phyloP scores from a whole-genome alignment of 2,797 vertebrate species.

The Zenarchopterus dispar region DNA sequence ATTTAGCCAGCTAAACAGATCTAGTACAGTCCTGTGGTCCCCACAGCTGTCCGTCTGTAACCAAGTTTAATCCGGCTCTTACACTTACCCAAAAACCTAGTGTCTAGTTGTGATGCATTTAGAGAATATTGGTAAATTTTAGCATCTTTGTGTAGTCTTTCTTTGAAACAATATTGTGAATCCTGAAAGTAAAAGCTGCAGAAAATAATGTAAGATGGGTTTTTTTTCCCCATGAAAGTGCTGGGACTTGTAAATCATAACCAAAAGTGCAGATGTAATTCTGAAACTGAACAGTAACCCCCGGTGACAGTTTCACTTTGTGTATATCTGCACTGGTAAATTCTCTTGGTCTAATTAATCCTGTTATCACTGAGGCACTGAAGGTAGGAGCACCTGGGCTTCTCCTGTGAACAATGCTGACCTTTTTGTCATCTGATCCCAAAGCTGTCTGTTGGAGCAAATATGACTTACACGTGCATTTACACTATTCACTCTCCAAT shows the following conservation, averaged over 20 bases:
- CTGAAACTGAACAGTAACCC: too few species aligned
- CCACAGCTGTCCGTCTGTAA: neutral
- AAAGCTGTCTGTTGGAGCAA: slow-evolving; percentile 5
- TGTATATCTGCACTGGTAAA: neutral
- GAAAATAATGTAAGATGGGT: too few species aligned
- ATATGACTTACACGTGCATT: slow-evolving; percentile 38
- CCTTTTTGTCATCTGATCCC: slow-evolving; percentile 40
- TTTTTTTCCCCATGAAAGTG: too few species aligned
- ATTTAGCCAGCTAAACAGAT: neutral
- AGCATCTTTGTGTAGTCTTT: neutral
- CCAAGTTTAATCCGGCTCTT: neutral
- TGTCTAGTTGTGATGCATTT: neutral
- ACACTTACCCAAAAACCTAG: neutral
- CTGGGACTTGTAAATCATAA: too few species aligned
- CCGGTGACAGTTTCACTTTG: neutral
- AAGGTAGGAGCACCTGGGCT: slow-evolving; percentile 72
- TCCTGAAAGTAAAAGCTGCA: too few species aligned
- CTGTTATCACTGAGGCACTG: neutral
- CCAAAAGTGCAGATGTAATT: too few species aligned
- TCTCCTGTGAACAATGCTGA: slow-evolving; percentile 66
- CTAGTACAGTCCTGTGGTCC: neutral
- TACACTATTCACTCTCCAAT: slow-evolving; percentile 13
- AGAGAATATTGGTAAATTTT: neutral
- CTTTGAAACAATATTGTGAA: too few species aligned
- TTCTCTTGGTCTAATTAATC: too few species aligned